Evolutionary conservation across 2,797 vertebrate species (phyloP).

Genomic region (Lagothrix lagotricha): DNA sequence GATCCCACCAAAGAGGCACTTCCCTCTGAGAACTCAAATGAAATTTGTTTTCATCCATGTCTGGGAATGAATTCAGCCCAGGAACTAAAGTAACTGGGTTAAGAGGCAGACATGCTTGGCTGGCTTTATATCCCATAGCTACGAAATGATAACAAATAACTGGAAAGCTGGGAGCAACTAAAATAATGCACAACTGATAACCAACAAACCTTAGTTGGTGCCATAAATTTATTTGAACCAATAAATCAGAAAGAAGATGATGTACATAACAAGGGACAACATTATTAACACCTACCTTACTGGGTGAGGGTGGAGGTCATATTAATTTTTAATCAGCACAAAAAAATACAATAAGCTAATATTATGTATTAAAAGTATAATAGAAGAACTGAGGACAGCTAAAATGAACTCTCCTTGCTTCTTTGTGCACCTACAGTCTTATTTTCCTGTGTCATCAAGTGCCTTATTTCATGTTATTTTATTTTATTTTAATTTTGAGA

Average conservation of each 20-base stretch:
- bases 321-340: constrained; percentile 23
- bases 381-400: neutral
- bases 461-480: neutral
- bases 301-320: neutral
- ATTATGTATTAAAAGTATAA: neutral
- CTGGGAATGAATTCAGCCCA: constrained; percentile 19
- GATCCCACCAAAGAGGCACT: constrained; percentile 39
- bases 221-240: constrained; percentile 39
- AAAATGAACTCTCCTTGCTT: neutral
- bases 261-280: constrained; percentile 12
- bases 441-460: neutral
- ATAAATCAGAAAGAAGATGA: constrained; percentile 70
- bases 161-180: constrained; percentile 62
- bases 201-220: neutral
- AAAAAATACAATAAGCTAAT: neutral
- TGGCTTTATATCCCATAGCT: constrained; percentile 44
- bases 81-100: constrained; percentile 51
- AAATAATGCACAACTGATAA: constrained; percentile 52
- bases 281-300: constrained; percentile 42
- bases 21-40: constrained; percentile 1
- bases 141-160: constrained; percentile 56
- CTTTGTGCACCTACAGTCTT: neutral
- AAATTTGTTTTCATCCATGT: constrained; percentile 43
- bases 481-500: neutral
- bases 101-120: constrained; percentile 62